Percentiles rank a stretch among this genome's conserved stretches.
Evolutionary conservation across 2,888 invertebrate species (phyloP).

Genomic region (Neoitamus cyanurus): DNA sequence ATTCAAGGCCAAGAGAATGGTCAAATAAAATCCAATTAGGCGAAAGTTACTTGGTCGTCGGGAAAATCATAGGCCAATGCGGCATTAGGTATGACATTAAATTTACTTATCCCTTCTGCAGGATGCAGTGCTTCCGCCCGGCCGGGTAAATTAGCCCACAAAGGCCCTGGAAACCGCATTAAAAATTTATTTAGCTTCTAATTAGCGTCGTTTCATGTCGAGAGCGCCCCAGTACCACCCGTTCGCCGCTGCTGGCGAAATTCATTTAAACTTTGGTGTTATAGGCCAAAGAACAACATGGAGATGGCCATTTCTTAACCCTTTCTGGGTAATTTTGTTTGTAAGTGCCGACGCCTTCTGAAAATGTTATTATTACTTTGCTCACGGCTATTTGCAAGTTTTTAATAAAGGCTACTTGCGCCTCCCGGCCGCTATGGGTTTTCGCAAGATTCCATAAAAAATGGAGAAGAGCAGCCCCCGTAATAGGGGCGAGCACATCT

Average conservation of each 20-base stretch:
- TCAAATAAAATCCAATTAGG: not conserved
- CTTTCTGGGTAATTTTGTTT: slow-evolving; percentile 51
- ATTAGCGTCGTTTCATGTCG: slow-evolving; percentile 55
- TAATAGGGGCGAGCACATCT: slow-evolving; percentile 25
- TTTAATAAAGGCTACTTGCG: slow-evolving; percentile 51
- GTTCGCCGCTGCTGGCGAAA: slow-evolving; percentile 54
- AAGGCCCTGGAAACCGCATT: slow-evolving; percentile 54
- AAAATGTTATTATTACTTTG: slow-evolving; percentile 54
- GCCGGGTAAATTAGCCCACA: slow-evolving; percentile 42
- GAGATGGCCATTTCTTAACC: slow-evolving; percentile 56
- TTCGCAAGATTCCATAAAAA: slow-evolving; percentile 1
- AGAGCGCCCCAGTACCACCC: slow-evolving; percentile 47
- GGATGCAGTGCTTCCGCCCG: slow-evolving; percentile 35
- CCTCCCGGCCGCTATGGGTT: not conserved
- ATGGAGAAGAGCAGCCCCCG: not conserved
- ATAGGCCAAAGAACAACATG: slow-evolving; percentile 49
- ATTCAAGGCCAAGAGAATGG: not conserved
- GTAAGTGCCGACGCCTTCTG: slow-evolving; percentile 51
- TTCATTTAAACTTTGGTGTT: slow-evolving; percentile 54
- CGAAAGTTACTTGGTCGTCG: not conserved
- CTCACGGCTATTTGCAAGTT: slow-evolving; percentile 55
- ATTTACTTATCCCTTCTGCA: slow-evolving; percentile 38
- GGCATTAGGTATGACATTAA: slow-evolving; percentile 36
- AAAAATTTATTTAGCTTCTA: slow-evolving; percentile 57
- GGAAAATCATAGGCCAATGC: not conserved